Percentiles rank a stretch among this genome's conserved stretches.
These are phyloP conservation scores for Campylomormyrus numenius DNA, from an alignment of 2,113 vertebrate species.

Conservation along the genomic window DNA sequence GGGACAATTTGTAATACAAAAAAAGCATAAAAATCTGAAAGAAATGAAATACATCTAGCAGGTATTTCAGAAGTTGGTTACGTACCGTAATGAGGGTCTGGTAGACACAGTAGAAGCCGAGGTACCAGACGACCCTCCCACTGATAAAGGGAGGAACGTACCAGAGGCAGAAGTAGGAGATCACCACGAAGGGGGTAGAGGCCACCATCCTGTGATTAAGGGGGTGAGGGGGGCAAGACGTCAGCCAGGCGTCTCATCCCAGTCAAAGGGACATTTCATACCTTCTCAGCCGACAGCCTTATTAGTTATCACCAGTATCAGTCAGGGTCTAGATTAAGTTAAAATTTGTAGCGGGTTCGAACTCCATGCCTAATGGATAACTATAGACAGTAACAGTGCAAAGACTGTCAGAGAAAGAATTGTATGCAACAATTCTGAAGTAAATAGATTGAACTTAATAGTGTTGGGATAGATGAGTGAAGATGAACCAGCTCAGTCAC, in stretches of 20 bases:
- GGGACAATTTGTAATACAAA: neutral
- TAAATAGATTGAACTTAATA: neutral
- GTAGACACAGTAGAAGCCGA: conserved; percentile 82
- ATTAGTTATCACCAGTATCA: neutral
- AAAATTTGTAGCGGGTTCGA: neutral
- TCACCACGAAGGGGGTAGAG: conserved; percentile 74
- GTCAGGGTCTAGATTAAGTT: neutral
- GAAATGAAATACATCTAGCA: neutral
- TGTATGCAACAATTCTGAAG: neutral
- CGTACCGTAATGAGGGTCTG: conserved; percentile 88
- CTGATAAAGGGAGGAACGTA: conserved; percentile 75
- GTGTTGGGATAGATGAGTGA: neutral
- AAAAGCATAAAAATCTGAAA: neutral
- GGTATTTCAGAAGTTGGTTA: conserved; percentile 25
- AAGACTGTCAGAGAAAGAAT: neutral
- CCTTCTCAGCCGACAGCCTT: neutral
- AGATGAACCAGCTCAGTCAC: neutral
- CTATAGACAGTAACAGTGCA: neutral
- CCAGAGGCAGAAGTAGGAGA: conserved; percentile 92
- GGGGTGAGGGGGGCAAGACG: neutral
- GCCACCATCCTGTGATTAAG: conserved; percentile 74
- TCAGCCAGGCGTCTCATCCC: neutral
- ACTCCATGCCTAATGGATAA: neutral
- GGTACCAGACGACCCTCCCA: conserved; percentile 78
- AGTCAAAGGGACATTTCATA: neutral